Conservation (phyloP, 2,888 invertebrate genomes). For the Drosophila sordidapex region DNA sequence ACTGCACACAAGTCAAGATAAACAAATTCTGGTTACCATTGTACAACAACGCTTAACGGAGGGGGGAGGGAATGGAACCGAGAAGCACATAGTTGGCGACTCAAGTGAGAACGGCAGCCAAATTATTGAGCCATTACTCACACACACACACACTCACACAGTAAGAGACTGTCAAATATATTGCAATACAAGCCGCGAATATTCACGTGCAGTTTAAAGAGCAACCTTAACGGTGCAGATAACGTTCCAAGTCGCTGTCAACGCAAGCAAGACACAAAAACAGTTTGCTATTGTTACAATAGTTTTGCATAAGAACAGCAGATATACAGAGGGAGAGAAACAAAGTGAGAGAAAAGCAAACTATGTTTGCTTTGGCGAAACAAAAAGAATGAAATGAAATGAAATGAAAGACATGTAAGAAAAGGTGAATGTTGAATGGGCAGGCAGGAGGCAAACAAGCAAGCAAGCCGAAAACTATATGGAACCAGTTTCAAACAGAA, state of each 20-base stretch:
- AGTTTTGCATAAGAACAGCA: slow-evolving; percentile 49
- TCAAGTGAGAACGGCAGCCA: slow-evolving; percentile 42
- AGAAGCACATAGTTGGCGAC: background rate
- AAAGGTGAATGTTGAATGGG: slow-evolving; percentile 53
- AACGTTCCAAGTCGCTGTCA: slow-evolving; percentile 31
- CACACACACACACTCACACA: slow-evolving; percentile 13
- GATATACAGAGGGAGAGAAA: slow-evolving; percentile 5
- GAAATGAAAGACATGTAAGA: slow-evolving; percentile 46
- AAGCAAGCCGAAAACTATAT: slow-evolving; percentile 40
- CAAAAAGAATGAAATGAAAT: slow-evolving; percentile 30
- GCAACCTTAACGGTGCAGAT: slow-evolving; percentile 59
- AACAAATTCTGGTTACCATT: slow-evolving; percentile 77
- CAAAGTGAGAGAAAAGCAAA: slow-evolving; percentile 27
- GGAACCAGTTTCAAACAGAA: slow-evolving; percentile 51
- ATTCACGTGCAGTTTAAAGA: slow-evolving; percentile 64
- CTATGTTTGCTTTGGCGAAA: slow-evolving; percentile 50
- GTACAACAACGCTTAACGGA: slow-evolving; percentile 57
- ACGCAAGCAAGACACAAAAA: slow-evolving; percentile 25
- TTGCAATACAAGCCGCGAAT: slow-evolving; percentile 54
- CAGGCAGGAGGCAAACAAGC: slow-evolving; percentile 17
- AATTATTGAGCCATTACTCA: slow-evolving; percentile 77
- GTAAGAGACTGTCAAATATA: slow-evolving; percentile 34
- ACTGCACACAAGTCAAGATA: slow-evolving; percentile 71
- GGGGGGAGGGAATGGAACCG: slow-evolving; percentile 8
- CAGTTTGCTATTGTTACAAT: slow-evolving; percentile 54